phyloP scores from a whole-genome alignment of 2,888 invertebrate genomes.

The Polydrusus cervinus region DNA sequence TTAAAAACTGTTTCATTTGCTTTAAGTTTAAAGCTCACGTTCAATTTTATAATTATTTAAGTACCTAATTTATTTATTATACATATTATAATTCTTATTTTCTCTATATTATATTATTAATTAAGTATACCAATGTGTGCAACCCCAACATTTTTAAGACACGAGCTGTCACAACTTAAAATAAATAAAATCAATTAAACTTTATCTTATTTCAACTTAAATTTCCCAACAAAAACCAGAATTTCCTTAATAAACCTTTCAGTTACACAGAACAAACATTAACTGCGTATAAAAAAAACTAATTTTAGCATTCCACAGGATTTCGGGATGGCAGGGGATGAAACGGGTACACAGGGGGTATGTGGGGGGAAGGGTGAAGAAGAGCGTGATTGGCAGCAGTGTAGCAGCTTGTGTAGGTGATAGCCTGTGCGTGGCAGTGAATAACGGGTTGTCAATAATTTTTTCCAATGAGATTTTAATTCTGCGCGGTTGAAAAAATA shows the following conservation, averaged over 20 bases:
- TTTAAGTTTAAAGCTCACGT: too few species aligned
- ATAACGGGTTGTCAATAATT: constrained; percentile 14
- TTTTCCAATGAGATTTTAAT: neutral
- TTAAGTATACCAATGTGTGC: too few species aligned
- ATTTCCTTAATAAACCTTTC: constrained; percentile 1
- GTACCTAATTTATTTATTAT: too few species aligned
- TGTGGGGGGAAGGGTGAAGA: neutral
- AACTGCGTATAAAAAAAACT: constrained; percentile 18
- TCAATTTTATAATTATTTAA: too few species aligned
- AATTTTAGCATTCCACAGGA: constrained; percentile 44
- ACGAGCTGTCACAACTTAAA: too few species aligned
- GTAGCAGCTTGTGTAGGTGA: constrained; percentile 25
- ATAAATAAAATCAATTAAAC: too few species aligned
- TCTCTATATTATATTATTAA: too few species aligned
- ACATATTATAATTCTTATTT: too few species aligned
- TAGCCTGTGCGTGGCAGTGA: constrained; percentile 31
- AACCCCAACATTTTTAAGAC: too few species aligned
- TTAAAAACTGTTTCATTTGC: too few species aligned
- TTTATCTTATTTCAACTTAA: neutral
- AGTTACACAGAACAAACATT: constrained; percentile 5
- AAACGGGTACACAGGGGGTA: constrained; percentile 7
- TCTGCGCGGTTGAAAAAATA: neutral
- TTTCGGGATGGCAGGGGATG: constrained; percentile 26
- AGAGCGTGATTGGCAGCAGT: constrained; percentile 33
- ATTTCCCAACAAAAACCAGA: neutral